phyloP scores from a whole-genome alignment of 2,888 invertebrate species.

The Orthonychiurus folsomi region DNA sequence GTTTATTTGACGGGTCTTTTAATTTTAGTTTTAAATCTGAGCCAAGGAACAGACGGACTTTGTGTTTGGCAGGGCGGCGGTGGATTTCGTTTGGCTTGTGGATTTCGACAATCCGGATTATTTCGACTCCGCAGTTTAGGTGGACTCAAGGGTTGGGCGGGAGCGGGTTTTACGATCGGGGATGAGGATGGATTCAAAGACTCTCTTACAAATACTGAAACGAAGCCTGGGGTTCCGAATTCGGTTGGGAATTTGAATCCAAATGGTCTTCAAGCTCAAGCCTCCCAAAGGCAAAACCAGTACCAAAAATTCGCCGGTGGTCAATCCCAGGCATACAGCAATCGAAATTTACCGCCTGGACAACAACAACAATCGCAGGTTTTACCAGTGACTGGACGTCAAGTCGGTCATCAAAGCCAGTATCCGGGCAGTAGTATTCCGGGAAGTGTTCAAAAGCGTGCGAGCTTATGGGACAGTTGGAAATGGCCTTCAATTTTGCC shows the following conservation, averaged over 20 bases:
- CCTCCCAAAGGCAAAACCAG: conserved; percentile 3
- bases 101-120: conserved; percentile 82
- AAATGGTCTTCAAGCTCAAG: conserved; percentile 15
- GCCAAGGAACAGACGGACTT: conserved; percentile 22
- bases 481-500: conserved; percentile 18
- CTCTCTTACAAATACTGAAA: conserved; percentile 66
- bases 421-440: conserved; percentile 8
- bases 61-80: conserved; percentile 39
- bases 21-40: conserved; percentile 2
- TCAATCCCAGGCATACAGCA: conserved; percentile 58
- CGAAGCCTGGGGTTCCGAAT: conserved; percentile 46
- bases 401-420: conserved; percentile 40
- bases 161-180: conserved; percentile 70
- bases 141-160: conserved; percentile 51
- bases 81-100: conserved; percentile 82
- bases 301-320: conserved; percentile 41
- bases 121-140: conserved; percentile 85
- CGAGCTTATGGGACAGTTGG: conserved; percentile 19
- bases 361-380: conserved; percentile 47
- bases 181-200: conserved; percentile 78
- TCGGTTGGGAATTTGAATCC: too few species aligned
- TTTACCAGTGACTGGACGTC: conserved; percentile 47
- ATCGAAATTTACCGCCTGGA: conserved; percentile 21
- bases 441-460: conserved; percentile 18
- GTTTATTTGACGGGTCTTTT: neutral